Evolutionary conservation across 2,797 vertebrate species (phyloP).

Genomic region (Garrulus glandarius): DNA sequence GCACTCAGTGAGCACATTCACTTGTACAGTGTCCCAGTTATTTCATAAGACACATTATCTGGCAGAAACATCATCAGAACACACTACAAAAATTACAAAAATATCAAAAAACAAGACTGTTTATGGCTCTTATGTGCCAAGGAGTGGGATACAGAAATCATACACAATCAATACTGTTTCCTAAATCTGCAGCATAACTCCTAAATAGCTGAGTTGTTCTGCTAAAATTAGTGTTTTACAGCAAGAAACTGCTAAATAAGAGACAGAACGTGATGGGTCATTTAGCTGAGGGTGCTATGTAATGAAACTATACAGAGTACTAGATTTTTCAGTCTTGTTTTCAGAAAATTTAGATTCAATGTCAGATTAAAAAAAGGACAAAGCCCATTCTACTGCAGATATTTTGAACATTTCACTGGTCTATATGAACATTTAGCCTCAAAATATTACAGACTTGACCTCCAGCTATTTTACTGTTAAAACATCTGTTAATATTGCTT

Average conservation of each 20-base stretch:
- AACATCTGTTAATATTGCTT: neutral
- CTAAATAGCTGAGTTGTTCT: neutral
- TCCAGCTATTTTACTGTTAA: neutral
- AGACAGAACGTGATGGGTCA: neutral
- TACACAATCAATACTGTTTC: neutral
- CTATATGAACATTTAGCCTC: neutral
- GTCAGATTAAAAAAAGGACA: neutral
- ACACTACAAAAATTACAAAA: neutral
- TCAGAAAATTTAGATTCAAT: neutral
- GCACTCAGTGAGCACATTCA: neutral
- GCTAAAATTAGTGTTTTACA: neutral
- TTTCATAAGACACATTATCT: neutral
- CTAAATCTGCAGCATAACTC: neutral
- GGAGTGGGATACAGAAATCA: neutral
- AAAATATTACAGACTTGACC: neutral
- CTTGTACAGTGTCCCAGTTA: neutral
- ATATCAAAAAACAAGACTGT: neutral
- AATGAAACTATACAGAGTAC: neutral
- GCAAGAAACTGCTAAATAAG: neutral
- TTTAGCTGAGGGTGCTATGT: neutral
- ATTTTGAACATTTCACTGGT: neutral
- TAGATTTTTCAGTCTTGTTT: neutral
- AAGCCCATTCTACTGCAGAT: neutral
- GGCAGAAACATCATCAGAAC: neutral
- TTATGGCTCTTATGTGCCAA: neutral